Conservation (phyloP, 2,113 vertebrate genomes). For the Colaptes auratus region DNA sequence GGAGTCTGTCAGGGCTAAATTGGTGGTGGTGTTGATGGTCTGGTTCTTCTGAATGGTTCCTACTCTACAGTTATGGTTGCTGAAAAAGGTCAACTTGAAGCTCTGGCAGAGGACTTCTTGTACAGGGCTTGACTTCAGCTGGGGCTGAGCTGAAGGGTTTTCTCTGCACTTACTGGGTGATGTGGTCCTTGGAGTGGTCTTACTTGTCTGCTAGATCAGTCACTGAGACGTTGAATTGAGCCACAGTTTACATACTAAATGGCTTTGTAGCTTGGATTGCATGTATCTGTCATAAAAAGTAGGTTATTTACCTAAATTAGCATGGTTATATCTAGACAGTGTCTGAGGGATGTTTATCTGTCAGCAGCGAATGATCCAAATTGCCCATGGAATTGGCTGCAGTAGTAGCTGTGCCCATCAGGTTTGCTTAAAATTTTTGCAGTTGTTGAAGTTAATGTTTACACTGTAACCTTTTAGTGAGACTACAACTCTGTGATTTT, state of each 20-base stretch:
- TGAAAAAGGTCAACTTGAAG: not conserved
- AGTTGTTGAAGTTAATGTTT: not conserved
- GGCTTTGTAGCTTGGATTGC: not conserved
- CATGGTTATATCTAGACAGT: rapidly evolving
- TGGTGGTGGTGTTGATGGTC: not conserved
- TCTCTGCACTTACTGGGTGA: not conserved
- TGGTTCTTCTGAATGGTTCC: not conserved
- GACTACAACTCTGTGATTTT: not conserved
- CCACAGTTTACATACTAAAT: not conserved
- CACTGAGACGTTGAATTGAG: not conserved
- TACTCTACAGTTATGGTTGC: not conserved
- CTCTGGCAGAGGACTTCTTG: not conserved
- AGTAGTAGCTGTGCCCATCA: not conserved
- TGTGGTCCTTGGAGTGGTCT: not conserved
- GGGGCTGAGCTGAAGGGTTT: not conserved
- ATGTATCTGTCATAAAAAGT: not conserved
- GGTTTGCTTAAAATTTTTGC: not conserved
- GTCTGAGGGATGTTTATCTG: not conserved
- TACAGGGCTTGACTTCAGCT: not conserved
- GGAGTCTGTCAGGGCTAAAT: not conserved
- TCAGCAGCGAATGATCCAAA: not conserved
- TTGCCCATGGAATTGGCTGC: not conserved
- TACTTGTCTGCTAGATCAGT: not conserved
- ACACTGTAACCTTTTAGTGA: not conserved
- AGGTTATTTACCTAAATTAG: not conserved